Conservation (phyloP, 2,113 vertebrate species). For the Labrus mixtus region DNA sequence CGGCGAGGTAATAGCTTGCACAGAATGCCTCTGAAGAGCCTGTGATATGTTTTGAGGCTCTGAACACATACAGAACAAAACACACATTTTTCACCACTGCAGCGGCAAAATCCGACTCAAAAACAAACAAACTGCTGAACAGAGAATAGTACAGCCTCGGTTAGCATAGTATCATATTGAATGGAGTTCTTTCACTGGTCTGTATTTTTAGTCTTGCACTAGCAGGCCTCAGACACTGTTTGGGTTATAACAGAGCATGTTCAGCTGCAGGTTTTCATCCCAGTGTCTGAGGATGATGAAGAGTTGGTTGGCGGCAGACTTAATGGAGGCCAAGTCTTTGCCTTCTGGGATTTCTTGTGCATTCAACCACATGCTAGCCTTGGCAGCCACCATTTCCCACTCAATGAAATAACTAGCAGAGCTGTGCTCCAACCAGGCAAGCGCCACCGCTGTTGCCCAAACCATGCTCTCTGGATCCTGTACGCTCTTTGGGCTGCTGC, state of each 20-base stretch:
- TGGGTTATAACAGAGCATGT: conserved; percentile 96
- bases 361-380: conserved; percentile 92
- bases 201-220: neutral
- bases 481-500: conserved; percentile 61
- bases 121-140: conserved; percentile 44
- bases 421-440: conserved; percentile 97
- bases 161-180: conserved; percentile 71
- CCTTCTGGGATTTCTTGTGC: conserved; percentile 88
- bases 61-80: conserved; percentile 51
- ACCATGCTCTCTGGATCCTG: conserved; percentile 86
- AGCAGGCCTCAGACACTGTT: conserved; percentile 83
- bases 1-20: conserved; percentile 61
- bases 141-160: conserved; percentile 48
- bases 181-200: conserved; percentile 11
- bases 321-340: conserved; percentile 83
- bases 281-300: conserved; percentile 97
- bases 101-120: conserved; percentile 57
- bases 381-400: conserved; percentile 96
- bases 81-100: conserved; percentile 68
- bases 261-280: conserved; percentile 96
- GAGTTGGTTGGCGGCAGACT: conserved; percentile 92
- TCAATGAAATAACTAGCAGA: conserved; percentile 92
- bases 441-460: conserved; percentile 93
- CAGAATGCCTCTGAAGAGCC: conserved; percentile 53
- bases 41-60: conserved; percentile 75